phyloP scores from a whole-genome alignment of 2,113 vertebrate genomes.

The Grammatotria lemairii region DNA sequence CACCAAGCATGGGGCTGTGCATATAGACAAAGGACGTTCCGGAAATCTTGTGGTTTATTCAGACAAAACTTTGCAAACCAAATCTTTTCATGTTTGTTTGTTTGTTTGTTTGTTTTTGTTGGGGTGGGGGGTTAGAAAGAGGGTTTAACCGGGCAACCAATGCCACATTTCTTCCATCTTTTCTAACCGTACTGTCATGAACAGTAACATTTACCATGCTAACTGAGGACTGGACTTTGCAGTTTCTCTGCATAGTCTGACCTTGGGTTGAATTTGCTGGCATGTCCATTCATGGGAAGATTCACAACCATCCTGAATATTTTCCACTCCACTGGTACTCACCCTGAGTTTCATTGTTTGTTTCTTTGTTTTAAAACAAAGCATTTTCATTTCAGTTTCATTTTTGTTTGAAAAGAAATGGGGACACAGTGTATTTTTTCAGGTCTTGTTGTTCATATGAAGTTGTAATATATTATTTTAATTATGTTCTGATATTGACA shows the following conservation, averaged over 20 bases:
- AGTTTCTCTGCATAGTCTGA: not conserved
- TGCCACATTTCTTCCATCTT: not conserved
- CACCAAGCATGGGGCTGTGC: not conserved
- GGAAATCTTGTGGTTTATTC: not conserved
- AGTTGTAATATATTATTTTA: not conserved
- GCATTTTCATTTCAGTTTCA: not conserved
- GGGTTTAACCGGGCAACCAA: fast-evolving
- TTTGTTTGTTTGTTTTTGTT: not conserved
- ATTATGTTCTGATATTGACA: not conserved
- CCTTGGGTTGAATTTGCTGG: not conserved
- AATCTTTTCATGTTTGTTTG: not conserved
- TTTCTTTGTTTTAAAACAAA: not conserved
- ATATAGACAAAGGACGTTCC: not conserved
- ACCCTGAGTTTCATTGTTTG: not conserved
- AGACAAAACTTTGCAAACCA: not conserved
- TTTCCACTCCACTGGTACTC: not conserved
- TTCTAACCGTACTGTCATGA: not conserved
- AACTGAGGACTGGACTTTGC: not conserved
- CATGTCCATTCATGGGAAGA: not conserved
- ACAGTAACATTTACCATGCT: not conserved
- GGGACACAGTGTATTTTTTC: not conserved
- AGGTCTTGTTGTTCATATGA: not conserved
- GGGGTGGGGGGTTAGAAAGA: not conserved
- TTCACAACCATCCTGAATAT: not conserved
- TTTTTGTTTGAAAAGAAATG: not conserved